phyloP scores from a whole-genome alignment of 2,797 vertebrate species.

The Rhinophrynus dorsalis region DNA sequence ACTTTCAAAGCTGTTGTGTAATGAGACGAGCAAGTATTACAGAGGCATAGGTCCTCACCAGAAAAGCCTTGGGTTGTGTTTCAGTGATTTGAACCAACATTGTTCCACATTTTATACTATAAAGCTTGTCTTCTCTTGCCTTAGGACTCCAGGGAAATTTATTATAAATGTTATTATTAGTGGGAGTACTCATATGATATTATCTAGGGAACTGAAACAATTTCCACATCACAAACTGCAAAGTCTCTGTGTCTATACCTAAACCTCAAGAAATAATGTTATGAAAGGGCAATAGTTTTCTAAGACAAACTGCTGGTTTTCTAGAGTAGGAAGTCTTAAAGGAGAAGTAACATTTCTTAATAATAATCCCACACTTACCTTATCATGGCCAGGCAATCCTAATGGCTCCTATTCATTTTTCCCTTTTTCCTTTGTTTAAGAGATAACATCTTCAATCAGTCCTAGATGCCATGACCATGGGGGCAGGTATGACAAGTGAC shows the following conservation, averaged over 20 bases:
- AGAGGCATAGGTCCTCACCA: background rate
- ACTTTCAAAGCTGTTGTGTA: background rate
- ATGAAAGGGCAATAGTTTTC: background rate
- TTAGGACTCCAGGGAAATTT: constrained; percentile 17
- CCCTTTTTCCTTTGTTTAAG: too few relatives aligned
- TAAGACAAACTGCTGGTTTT: background rate
- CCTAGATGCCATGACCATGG: too few relatives aligned
- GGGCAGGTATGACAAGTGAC: too few relatives aligned
- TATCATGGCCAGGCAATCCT: too few relatives aligned
- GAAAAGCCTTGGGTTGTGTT: constrained; percentile 13
- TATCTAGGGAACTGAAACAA: constrained; percentile 9
- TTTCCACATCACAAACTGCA: constrained; percentile 24
- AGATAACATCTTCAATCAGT: too few relatives aligned
- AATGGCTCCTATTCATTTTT: too few relatives aligned
- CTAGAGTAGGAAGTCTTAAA: too few relatives aligned
- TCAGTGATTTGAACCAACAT: background rate
- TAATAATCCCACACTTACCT: too few relatives aligned
- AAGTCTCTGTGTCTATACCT: constrained; percentile 1
- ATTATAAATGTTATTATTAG: constrained; percentile 30
- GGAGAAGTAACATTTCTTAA: too few relatives aligned
- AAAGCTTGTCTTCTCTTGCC: constrained; percentile 10
- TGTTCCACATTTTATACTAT: constrained; percentile 7
- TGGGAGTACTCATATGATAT: background rate
- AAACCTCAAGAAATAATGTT: background rate
- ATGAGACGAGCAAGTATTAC: background rate